A percentile compares a stretch with the other conserved stretches of the same genome.
Evolutionary conservation across 2,113 vertebrate genomes (phyloP).

Genomic region (Oreochromis spilurus): DNA sequence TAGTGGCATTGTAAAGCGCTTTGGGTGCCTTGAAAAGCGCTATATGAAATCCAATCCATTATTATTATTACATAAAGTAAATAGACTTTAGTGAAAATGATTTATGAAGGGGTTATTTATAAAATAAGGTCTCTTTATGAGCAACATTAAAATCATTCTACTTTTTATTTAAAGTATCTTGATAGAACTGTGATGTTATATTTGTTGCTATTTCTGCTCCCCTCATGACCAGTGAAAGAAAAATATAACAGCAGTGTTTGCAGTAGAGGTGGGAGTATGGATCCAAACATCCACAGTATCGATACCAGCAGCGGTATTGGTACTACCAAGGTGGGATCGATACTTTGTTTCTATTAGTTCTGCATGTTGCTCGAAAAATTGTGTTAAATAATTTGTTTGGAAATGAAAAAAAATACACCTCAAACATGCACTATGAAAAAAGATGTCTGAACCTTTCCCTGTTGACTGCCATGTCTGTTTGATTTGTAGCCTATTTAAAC

Average conservation of each 20-base stretch:
- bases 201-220: background rate
- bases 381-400: background rate
- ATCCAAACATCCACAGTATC: fast-evolving
- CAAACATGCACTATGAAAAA: background rate
- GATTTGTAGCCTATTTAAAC: background rate
- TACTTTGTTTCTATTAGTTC: background rate
- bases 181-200: background rate
- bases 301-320: background rate
- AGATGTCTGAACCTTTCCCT: fast-evolving
- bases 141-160: background rate
- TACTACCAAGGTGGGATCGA: fast-evolving
- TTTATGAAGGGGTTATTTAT: background rate
- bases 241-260: background rate
- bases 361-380: fast-evolving
- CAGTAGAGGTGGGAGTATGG: background rate
- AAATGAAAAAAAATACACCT: background rate
- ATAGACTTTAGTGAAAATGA: fast-evolving
- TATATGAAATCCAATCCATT: too few relatives aligned
- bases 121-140: background rate
- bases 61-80: too few relatives aligned
- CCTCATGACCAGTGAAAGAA: background rate
- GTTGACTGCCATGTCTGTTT: background rate
- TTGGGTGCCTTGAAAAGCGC: too few relatives aligned
- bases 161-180: background rate
- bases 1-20: too few relatives aligned